Percentiles rank a stretch among this genome's conserved stretches.
Conservation (phyloP, 2,888 invertebrate species). For the Thymelicus sylvestris region DNA sequence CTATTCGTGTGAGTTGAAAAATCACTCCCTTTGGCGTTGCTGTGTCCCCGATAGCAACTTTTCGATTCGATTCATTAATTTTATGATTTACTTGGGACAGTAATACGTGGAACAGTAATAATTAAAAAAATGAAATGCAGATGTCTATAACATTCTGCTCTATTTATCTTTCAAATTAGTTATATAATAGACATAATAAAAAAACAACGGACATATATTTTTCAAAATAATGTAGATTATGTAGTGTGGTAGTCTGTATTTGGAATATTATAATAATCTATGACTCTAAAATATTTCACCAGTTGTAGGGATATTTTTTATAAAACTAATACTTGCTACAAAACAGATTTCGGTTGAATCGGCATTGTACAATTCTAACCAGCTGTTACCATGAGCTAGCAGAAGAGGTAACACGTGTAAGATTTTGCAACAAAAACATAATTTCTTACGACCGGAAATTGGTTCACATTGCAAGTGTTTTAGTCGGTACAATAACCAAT, state of each 20-base stretch:
- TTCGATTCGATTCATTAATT: conserved; percentile 49
- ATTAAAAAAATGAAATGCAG: not conserved
- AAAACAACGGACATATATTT: too few relatives aligned
- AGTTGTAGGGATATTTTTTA: not conserved
- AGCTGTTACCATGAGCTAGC: conserved; percentile 19
- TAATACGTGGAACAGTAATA: not conserved
- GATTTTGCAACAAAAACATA: conserved; percentile 19
- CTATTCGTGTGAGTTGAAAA: conserved; percentile 78
- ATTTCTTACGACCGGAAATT: not conserved
- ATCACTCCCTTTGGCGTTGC: conserved; percentile 71
- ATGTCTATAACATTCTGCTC: too few relatives aligned
- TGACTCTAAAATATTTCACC: too few relatives aligned
- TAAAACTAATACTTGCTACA: not conserved
- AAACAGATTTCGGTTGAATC: conserved; percentile 6
- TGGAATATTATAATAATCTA: too few relatives aligned
- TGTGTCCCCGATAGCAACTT: conserved; percentile 42
- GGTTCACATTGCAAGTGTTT: not conserved
- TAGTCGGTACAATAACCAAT: not conserved
- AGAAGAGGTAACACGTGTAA: conserved; percentile 29
- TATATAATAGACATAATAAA: too few relatives aligned
- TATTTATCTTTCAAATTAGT: too few relatives aligned
- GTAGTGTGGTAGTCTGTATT: too few relatives aligned
- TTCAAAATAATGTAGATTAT: too few relatives aligned
- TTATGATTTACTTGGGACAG: conserved; percentile 5
- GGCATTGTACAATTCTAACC: conserved; percentile 9